Base-by-base conservation (phyloP, 1,140 invertebrate species). In the Epicauta chinensis region DNA sequence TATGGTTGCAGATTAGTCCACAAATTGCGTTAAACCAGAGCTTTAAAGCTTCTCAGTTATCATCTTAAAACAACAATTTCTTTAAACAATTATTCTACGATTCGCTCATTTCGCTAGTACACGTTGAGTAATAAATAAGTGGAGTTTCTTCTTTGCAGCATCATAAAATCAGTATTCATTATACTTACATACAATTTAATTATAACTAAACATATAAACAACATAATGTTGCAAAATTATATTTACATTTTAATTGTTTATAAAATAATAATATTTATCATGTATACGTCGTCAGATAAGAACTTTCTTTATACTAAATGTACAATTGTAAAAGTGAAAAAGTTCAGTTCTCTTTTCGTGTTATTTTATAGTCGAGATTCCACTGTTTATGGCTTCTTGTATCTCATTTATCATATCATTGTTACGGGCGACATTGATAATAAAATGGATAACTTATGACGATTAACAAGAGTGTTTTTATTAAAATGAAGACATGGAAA, bases 231-330 rank as follows among this genome's bases (percentile, higher is more conserved):
- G 23, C 2, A 16, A 43, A 51, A 51, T 51, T 51, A 51, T 43
- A 23, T 7, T 23, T 23, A 16, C 14, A 16, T 32, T 50, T 51
- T 51, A 35, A 51, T 51, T 51, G 49, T 29, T 14, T 5, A 15
- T 43, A 31, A n/a, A n/a, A 23, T 51, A 42, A n/a, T 34, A 15
- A 16, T 40, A 53, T 53, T 39, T 53, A 53, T 53, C 51, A 53
- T 16, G 16, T 10, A 23, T 23, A 11, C 11, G 42, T 53, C 40
- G 51, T 47, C 51, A 53, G 36, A 47, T 47, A 47, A 35, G 44
- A 53, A 37, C 44, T 53, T 47, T 47, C 16, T 32, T 38, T 23
- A 7, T 23, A 23, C 23, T 5, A 5, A 23, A 5, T 23, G 4
- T 23, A 23, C 4, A 23, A 23, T 32, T 16, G 10, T n/a, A 45